Evolutionary conservation across 2,888 invertebrate genomes (phyloP), one percentile per base, ranked within the genome.

Genomic region (Tachina grossa): DNA sequence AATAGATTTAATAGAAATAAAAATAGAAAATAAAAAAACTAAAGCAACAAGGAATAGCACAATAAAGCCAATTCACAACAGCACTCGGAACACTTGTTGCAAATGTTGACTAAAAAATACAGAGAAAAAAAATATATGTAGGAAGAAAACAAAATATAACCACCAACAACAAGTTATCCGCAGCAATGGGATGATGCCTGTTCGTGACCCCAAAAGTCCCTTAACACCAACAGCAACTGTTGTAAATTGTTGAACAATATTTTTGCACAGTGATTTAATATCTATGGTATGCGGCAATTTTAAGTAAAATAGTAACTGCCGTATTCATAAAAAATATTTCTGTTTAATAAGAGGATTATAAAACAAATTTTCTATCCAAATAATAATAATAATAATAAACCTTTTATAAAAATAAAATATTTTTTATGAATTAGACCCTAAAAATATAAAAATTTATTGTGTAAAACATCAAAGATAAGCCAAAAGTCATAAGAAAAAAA

Each of bases 61-160:
- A 66, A 53, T 14, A 80, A 76, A 66, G 53, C 6, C 76, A 71
- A 51, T 39, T 41, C 43, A 66, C 77, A 76, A 66, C 51, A 59
- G 53, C 49, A 63, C 59, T 55, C 55, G 47, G 22, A 72, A 59
- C 84, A 84, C 84, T 81, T 84, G 84, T 84, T 84, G 81, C 74
- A 19, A 68, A 53, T 69, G 31, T 39, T 55, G 9, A 19, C 11
- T 43, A n/a, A 75, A 66, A 66, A 63, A 10, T 43, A 6, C 4
- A 14, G 11, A 31, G 14, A 11, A 39, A 43, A 55, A 5, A n/a
- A n/a, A n/a, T n/a, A n/a, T n/a, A n/a, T 10, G 31, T 31, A 31
- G 31, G 39, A 16, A 51, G 47, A 74, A 66, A 78, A 47, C 53
- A 59, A 68, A 53, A 65, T 9, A 65, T 49, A 72, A 72, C 51